A percentile compares a stretch with the other conserved stretches of the same genome.
Evolutionary conservation across 2,797 vertebrate species (phyloP).

Genomic region (Chiropotes sagulatus): DNA sequence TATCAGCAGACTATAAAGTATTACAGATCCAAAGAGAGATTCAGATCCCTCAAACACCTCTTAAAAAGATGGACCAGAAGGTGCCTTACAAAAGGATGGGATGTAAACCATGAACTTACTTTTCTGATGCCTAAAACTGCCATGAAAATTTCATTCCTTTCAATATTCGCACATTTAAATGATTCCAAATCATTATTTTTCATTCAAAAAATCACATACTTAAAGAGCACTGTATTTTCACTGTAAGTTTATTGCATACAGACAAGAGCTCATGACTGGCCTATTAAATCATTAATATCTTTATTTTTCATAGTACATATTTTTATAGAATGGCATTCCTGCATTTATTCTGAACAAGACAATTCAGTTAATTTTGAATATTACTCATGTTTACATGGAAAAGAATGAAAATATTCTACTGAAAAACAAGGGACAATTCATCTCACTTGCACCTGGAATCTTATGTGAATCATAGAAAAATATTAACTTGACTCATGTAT

Average conservation of each 20-base stretch:
- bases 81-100: background rate
- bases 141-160: background rate
- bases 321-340: background rate
- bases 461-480: conserved; percentile 56
- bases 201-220: background rate
- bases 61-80: background rate
- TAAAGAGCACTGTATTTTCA: background rate
- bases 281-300: background rate
- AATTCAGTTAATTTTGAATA: conserved; percentile 42
- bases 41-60: background rate
- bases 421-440: conserved; percentile 26
- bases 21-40: conserved; percentile 45
- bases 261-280: background rate
- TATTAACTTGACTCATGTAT: conserved; percentile 46
- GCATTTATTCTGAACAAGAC: conserved; percentile 18
- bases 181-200: background rate
- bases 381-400: background rate
- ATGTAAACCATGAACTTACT: conserved; percentile 5
- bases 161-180: background rate
- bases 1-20: conserved; percentile 58
- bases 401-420: conserved; percentile 11
- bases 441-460: conserved; percentile 10
- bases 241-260: background rate
- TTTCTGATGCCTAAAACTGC: background rate
- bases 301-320: background rate